Evolutionary conservation across 2,888 invertebrate genomes (phyloP).

Genomic region (Eumacrocentrus americanus): DNA sequence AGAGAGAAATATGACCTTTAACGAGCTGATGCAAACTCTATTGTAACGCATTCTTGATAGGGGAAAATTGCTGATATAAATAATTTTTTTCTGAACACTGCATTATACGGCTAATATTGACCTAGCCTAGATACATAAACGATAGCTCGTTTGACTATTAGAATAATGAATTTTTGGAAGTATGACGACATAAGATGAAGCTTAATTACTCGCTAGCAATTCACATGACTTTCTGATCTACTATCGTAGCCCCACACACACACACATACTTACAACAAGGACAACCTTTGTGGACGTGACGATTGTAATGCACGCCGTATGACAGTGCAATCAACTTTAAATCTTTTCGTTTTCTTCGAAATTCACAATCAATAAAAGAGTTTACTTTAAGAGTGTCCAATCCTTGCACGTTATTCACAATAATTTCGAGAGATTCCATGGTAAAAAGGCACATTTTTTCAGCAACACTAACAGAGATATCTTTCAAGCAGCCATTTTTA

Average conservation of each 20-base stretch:
- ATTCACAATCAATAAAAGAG: conserved; percentile 29
- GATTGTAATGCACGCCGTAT: conserved; percentile 39
- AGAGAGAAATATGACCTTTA: background rate
- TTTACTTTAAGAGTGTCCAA: conserved; percentile 31
- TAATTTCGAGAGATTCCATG: conserved; percentile 48
- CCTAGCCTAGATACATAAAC: too few relatives aligned
- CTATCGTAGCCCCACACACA: background rate
- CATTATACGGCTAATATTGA: too few relatives aligned
- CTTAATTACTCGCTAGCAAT: too few relatives aligned
- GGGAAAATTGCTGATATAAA: too few relatives aligned
- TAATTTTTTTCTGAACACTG: too few relatives aligned
- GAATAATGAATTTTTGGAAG: too few relatives aligned
- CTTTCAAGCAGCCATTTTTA: conserved; percentile 56
- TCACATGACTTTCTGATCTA: too few relatives aligned
- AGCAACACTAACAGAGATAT: conserved; percentile 37
- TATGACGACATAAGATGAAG: too few relatives aligned
- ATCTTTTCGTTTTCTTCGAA: conserved; percentile 25
- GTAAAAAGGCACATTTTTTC: conserved; percentile 45
- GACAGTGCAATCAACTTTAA: conserved; percentile 33
- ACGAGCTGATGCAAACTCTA: background rate
- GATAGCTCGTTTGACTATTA: too few relatives aligned
- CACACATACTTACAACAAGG: conserved; percentile 45
- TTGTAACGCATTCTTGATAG: background rate
- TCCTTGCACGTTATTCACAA: conserved; percentile 37
- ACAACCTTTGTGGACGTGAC: conserved; percentile 44